Evolutionary conservation across 2,113 vertebrate genomes (phyloP).

Genomic region (Rana temporaria): DNA sequence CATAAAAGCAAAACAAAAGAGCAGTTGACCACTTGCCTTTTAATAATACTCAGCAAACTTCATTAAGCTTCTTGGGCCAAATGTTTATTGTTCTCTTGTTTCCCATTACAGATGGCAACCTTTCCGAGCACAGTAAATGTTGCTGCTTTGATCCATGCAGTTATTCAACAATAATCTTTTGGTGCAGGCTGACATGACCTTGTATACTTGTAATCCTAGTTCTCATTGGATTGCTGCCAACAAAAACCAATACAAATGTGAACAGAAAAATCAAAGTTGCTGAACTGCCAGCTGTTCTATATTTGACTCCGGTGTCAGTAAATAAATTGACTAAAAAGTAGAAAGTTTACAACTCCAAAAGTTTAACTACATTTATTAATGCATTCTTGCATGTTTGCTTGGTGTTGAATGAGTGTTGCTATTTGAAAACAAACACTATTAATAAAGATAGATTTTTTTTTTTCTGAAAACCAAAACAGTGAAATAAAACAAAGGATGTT

Average conservation of each 20-base stretch:
- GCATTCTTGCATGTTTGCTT: too few relatives aligned
- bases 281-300: constrained; percentile 31
- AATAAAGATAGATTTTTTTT: too few relatives aligned
- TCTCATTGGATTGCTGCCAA: constrained; percentile 20
- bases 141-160: constrained; percentile 34
- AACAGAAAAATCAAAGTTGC: constrained; percentile 22
- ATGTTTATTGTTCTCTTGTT: constrained; percentile 18
- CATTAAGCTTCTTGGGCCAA: neutral
- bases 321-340: neutral
- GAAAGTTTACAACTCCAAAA: too few relatives aligned
- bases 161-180: constrained; percentile 34
- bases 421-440: too few relatives aligned
- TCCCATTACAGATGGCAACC: constrained; percentile 8
- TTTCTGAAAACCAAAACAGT: too few relatives aligned
- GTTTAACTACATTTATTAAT: too few relatives aligned
- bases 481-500: too few relatives aligned
- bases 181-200: constrained; percentile 44
- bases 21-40: constrained; percentile 1
- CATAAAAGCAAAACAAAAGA: neutral
- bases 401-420: too few relatives aligned
- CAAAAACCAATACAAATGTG: constrained; percentile 40
- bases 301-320: neutral
- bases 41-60: neutral
- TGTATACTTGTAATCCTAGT: constrained; percentile 18
- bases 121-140: constrained; percentile 15